Base-by-base conservation (phyloP, 2,888 invertebrate genomes). In the Homarus gammarus region DNA sequence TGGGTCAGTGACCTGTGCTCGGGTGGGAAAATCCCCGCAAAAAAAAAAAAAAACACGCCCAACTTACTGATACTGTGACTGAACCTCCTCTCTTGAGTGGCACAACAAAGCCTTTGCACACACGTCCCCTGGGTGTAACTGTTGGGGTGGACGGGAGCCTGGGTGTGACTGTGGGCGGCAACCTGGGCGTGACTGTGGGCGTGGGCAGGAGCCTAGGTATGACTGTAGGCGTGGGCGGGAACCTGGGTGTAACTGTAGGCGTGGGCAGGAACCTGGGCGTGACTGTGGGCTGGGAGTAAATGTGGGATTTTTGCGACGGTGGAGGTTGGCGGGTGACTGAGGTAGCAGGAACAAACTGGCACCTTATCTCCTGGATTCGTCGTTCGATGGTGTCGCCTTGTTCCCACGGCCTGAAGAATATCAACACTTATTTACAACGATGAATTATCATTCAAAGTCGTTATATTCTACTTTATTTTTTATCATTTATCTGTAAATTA, bases 331-430 rank as follows among this genome's bases (percentile, higher is more conserved):
- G 22, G n/a, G 83, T 36, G n/a, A 40, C 33, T 12, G 72, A 36
- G 22, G 49, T 6, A 8, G 18, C 31, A 31, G 77, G 77, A 15
- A 18, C 56, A 56, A 84, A 84, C 84, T 84, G 84, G 8, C 51
- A 84, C 3, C 73, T 44, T 38, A 84, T 84, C 18, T 64, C 84
- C 73, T 84, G 84, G 36, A 84, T 84, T 18, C 56, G 36, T 22
- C 27, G 27, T 27, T 51, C 84, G 18, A 84, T 27, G 49, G 36
- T 73, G 38, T 84, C 84, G 51, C 73, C 84, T 73, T 84, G 70
- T 33, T 83, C 84, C 49, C 72, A 84, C 12, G 36, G 33, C 56
- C 78, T 78, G 56, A 12, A 5, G 56, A 22, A 56, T 22, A 56
- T 56, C 22, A 5, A 56, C 56, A 56, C 18, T 49, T 49, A 49